Percentiles rank a stretch among this genome's conserved stretches.
Evolutionary conservation across 1,140 invertebrate genomes (phyloP).

Genomic region (Formica selysi): DNA sequence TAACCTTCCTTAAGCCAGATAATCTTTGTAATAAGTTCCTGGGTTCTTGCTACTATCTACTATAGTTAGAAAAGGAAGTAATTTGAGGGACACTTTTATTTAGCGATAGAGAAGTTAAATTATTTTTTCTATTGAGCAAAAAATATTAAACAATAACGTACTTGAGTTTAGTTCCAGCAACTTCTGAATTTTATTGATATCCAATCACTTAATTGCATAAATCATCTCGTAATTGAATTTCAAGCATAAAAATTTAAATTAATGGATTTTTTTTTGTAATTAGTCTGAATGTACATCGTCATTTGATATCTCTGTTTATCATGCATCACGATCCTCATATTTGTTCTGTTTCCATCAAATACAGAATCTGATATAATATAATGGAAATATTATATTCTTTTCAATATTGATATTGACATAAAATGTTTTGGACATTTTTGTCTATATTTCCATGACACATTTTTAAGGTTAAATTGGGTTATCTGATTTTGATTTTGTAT

Average conservation of each 20-base stretch:
- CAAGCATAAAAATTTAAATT: neutral
- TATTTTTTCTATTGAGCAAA: neutral
- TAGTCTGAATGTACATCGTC: neutral
- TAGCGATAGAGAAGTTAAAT: slow-evolving; percentile 31
- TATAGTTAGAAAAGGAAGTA: slow-evolving; percentile 34
- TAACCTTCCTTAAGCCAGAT: slow-evolving; percentile 50
- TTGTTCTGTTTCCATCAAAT: neutral
- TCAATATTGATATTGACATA: neutral
- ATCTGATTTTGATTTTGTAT: neutral
- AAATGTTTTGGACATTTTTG: neutral
- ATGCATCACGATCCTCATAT: neutral
- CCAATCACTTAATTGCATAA: neutral
- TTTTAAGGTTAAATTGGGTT: neutral
- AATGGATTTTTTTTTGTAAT: neutral
- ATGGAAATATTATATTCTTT: neutral
- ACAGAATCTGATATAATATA: neutral
- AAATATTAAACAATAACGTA: neutral
- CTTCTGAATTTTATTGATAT: neutral
- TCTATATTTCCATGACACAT: neutral
- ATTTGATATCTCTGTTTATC: neutral
- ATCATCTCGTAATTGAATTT: neutral
- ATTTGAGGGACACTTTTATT: slow-evolving; percentile 9
- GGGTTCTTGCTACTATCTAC: slow-evolving; percentile 16
- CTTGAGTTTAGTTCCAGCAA: neutral
- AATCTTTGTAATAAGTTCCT: slow-evolving; percentile 58